Conservation (phyloP, 2,888 invertebrate genomes). For the Sesamia inferens region DNA sequence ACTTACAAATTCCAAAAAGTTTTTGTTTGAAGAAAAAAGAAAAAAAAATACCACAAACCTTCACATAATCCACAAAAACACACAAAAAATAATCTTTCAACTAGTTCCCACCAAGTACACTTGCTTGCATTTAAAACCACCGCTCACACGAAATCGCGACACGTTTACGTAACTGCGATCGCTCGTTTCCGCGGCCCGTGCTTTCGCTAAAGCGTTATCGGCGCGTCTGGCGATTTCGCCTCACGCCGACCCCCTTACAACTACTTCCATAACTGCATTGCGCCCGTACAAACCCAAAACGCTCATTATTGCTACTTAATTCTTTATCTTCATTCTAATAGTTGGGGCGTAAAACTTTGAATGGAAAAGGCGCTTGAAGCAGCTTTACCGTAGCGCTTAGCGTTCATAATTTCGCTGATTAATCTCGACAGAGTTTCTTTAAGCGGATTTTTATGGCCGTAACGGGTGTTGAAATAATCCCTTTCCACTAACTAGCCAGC, state of each 20-base stretch:
- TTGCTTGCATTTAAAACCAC: constrained; percentile 55
- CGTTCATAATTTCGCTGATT: constrained; percentile 39
- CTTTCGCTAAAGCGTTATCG: constrained; percentile 81
- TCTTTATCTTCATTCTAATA: constrained; percentile 39
- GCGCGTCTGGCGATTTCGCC: constrained; percentile 81
- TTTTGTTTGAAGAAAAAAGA: constrained; percentile 25
- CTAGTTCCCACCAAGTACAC: constrained; percentile 65
- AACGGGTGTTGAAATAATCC: constrained; percentile 35
- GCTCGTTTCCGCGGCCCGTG: constrained; percentile 75
- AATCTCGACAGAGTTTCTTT: constrained; percentile 21
- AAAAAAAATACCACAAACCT: constrained; percentile 73
- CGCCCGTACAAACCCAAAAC: constrained; percentile 73
- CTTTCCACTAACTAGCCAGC: constrained; percentile 25
- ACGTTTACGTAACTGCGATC: constrained; percentile 75
- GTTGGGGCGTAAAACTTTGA: constrained; percentile 17
- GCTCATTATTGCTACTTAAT: constrained; percentile 57
- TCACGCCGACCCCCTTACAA: constrained; percentile 72
- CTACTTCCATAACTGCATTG: constrained; percentile 85
- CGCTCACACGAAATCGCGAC: constrained; percentile 53
- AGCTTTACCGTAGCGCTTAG: constrained; percentile 27
- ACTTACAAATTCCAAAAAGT: constrained; percentile 47
- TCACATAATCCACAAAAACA: constrained; percentile 71
- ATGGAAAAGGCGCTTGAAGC: constrained; percentile 9
- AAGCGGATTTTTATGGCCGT: constrained; percentile 41
- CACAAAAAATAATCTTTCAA: constrained; percentile 60